A percentile compares a stretch with the other conserved stretches of the same genome.
Evolutionary conservation across 1,140 invertebrate genomes (phyloP).

Genomic region (Drosophila virilis): DNA sequence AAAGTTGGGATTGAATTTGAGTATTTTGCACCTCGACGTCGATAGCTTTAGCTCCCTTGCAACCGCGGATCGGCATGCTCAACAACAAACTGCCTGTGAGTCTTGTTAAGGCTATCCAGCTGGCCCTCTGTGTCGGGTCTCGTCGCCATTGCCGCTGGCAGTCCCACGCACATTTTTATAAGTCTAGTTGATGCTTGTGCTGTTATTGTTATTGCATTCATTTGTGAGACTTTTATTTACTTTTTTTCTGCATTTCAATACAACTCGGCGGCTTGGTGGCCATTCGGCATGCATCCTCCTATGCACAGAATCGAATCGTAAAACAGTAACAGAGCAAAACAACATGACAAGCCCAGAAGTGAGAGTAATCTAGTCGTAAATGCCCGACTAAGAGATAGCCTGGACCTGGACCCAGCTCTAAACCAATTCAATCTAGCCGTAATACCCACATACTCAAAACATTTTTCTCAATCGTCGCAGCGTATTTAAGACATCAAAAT

Average conservation of each 20-base stretch:
- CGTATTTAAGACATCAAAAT: too few relatives aligned
- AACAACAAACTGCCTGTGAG: constrained; percentile 19
- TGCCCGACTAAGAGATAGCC: neutral
- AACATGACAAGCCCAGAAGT: constrained; percentile 60
- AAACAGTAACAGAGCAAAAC: constrained; percentile 47
- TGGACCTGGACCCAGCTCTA: neutral
- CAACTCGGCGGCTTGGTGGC: constrained; percentile 46
- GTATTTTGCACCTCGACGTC: constrained; percentile 53
- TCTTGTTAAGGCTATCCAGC: constrained; percentile 18
- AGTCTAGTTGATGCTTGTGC: constrained; percentile 45
- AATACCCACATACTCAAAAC: neutral
- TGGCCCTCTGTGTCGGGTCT: constrained; percentile 24
- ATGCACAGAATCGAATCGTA: constrained; percentile 54
- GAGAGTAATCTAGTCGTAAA: neutral
- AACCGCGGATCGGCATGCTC: constrained; percentile 20
- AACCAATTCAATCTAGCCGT: neutral
- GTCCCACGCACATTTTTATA: constrained; percentile 77
- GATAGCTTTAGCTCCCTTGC: constrained; percentile 2
- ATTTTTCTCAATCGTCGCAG: neutral
- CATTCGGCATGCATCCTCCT: constrained; percentile 52
- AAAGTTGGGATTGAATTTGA: constrained; percentile 76
- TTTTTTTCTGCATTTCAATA: constrained; percentile 68
- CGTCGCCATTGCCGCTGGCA: constrained; percentile 55
- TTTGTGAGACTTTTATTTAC: constrained; percentile 73
- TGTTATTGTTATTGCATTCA: constrained; percentile 74